Conservation (phyloP, 2,888 invertebrate genomes). For the Lamproptera curius region DNA sequence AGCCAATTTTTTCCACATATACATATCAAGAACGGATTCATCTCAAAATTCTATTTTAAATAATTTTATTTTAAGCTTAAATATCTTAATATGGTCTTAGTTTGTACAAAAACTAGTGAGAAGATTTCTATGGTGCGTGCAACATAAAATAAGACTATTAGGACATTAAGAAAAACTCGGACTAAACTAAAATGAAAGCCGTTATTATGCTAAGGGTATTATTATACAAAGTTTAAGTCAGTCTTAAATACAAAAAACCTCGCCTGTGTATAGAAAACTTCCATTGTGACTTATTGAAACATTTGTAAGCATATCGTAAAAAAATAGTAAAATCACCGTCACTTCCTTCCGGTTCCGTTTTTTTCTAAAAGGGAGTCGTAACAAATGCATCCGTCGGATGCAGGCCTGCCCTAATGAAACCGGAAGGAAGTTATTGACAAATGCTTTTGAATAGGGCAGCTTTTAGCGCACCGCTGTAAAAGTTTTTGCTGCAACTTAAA, state of each 20-base stretch:
- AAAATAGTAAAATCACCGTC: slow-evolving; percentile 16
- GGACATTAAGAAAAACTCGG: too few relatives aligned
- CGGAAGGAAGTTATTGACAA: slow-evolving; percentile 63
- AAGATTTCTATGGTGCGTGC: too few relatives aligned
- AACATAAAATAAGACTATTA: too few relatives aligned
- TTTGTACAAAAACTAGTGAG: too few relatives aligned
- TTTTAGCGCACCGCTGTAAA: slow-evolving; percentile 35
- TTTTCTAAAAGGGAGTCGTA: slow-evolving; percentile 4
- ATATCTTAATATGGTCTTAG: too few relatives aligned
- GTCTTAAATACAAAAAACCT: neutral
- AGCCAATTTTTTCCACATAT: too few relatives aligned
- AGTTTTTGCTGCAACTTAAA: too few relatives aligned
- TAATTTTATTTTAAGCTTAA: too few relatives aligned
- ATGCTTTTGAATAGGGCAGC: slow-evolving; percentile 32
- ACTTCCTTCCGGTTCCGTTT: slow-evolving; percentile 20
- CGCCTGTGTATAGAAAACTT: neutral
- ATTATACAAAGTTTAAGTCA: neutral
- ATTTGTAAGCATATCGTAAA: neutral
- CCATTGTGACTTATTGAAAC: neutral
- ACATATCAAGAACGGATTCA: too few relatives aligned
- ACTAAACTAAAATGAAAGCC: too few relatives aligned
- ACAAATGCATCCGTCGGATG: slow-evolving; percentile 25
- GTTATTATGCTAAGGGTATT: too few relatives aligned
- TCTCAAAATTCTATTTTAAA: too few relatives aligned
- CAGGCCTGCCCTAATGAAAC: slow-evolving; percentile 25